phyloP scores from a whole-genome alignment of 2,797 vertebrate genomes.

The Crenichthys baileyi region DNA sequence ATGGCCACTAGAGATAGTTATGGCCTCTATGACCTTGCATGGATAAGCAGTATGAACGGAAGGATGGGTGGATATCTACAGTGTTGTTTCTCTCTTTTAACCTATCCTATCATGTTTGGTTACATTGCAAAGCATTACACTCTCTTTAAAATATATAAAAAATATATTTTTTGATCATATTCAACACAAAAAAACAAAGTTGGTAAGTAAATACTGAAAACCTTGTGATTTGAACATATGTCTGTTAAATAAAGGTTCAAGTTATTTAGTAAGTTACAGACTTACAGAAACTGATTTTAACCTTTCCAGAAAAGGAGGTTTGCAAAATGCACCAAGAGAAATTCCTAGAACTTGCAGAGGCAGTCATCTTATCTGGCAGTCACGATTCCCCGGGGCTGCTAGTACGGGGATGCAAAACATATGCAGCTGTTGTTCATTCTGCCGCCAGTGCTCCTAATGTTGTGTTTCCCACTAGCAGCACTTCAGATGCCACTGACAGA shows the following conservation, averaged over 20 bases:
- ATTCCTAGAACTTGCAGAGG: conserved; percentile 38
- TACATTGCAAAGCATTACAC: not conserved
- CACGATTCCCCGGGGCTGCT: conserved; percentile 31
- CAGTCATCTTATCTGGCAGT: conserved; percentile 40
- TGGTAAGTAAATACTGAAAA: not conserved
- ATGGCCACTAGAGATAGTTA: not conserved
- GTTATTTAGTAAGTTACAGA: not conserved
- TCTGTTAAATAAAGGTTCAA: not conserved
- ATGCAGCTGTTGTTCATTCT: conserved; percentile 68
- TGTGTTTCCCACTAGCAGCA: conserved; percentile 59
- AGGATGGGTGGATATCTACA: not conserved
- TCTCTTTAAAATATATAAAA: not conserved
- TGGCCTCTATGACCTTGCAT: not conserved
- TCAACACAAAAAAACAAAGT: not conserved
- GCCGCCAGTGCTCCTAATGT: conserved; percentile 46
- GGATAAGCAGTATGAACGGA: not conserved
- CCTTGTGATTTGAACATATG: too few species aligned
- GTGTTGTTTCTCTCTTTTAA: not conserved
- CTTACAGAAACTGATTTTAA: not conserved
- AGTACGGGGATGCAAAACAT: conserved; percentile 53
- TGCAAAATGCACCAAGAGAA: not conserved
- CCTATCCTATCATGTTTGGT: not conserved
- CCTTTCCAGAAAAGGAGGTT: not conserved
- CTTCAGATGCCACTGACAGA: conserved; percentile 60
- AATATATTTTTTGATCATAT: not conserved